These are phyloP conservation scores for Artemia sp. DNA, from an alignment of 2,888 invertebrate species.

Conservation along the genomic window DNA sequence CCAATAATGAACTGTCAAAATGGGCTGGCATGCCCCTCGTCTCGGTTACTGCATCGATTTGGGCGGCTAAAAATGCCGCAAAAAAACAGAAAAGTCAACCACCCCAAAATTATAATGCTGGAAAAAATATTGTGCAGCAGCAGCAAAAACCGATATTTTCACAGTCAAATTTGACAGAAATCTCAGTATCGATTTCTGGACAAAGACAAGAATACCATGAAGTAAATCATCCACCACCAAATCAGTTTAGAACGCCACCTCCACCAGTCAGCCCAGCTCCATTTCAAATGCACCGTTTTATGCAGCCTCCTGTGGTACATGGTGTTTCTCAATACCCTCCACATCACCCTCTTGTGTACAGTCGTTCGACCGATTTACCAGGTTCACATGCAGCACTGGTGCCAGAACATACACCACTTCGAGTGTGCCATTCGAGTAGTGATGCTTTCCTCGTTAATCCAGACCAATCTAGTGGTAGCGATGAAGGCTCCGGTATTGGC, in stretches of 20 bases:
- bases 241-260: not conserved
- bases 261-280: constrained; percentile 13
- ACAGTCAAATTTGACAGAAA: not conserved
- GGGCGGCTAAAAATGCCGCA: constrained; percentile 19
- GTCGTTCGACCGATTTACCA: constrained; percentile 20
- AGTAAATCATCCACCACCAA: not conserved
- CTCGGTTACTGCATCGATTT: constrained; percentile 44
- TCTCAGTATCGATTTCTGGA: not conserved
- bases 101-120: not conserved
- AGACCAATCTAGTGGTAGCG: constrained; percentile 36
- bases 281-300: not conserved
- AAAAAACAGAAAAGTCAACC: constrained; percentile 16
- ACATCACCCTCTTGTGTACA: constrained; percentile 13
- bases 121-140: constrained; percentile 20
- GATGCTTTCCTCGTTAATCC: constrained; percentile 50
- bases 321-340: not conserved
- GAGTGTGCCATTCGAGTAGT: constrained; percentile 34
- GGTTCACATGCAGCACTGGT: not conserved
- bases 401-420: constrained; percentile 22
- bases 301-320: constrained; percentile 13
- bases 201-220: not conserved
- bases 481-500: constrained; percentile 47
- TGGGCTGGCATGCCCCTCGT: constrained; percentile 68
- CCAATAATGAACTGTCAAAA: constrained; percentile 23
- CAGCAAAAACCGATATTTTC: not conserved